phyloP scores from a whole-genome alignment of 2,113 vertebrate genomes.

The Solea senegalensis region DNA sequence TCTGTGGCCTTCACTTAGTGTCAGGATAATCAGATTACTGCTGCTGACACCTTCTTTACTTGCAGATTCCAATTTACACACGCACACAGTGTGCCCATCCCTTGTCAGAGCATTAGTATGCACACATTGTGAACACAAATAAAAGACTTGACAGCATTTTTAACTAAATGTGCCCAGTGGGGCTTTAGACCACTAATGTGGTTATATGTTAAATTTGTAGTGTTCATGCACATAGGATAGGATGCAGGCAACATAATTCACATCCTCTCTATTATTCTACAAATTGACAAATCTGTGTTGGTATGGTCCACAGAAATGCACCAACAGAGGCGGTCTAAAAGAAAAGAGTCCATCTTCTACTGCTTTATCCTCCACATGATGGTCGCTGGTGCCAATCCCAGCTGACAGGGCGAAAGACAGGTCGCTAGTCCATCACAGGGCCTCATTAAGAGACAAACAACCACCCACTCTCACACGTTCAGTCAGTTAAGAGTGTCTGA shows the following conservation, averaged over 20 bases:
- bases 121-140: background rate
- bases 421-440: too few species aligned
- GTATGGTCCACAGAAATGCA: background rate
- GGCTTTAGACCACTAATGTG: background rate
- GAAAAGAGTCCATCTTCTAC: too few species aligned
- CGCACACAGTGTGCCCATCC: background rate
- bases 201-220: background rate
- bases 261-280: background rate
- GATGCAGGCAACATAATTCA: background rate
- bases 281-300: background rate
- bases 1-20: slow-evolving; percentile 70
- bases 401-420: too few species aligned
- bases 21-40: slow-evolving; percentile 75
- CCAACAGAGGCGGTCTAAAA: background rate
- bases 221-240: background rate
- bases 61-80: slow-evolving; percentile 8
- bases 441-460: too few species aligned
- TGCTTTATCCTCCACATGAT: too few species aligned
- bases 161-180: background rate
- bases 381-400: too few species aligned
- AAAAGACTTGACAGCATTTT: background rate
- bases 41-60: slow-evolving; percentile 53
- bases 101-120: background rate
- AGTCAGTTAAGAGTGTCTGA: too few species aligned
- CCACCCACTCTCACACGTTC: too few species aligned